A percentile compares a stretch with the other conserved stretches of the same genome.
These are phyloP conservation scores for Holothuria leucospilota DNA, from an alignment of 53 echinoderm and acorn worm species.

Conservation along the genomic window DNA sequence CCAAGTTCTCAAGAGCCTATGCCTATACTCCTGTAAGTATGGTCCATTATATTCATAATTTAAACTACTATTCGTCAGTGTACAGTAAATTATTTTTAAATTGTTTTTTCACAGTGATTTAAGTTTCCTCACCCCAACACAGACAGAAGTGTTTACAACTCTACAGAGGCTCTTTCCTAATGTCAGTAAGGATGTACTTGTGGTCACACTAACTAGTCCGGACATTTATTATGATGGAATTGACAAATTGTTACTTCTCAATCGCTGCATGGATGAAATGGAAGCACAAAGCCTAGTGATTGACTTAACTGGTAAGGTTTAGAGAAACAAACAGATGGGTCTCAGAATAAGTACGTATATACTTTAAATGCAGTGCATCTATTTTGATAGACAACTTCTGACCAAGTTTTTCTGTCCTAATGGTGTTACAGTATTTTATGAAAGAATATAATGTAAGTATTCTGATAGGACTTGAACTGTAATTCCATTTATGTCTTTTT, in stretches of 20 bases:
- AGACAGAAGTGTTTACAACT: constrained; percentile 1
- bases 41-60: too few species aligned
- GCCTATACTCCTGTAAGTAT: too few species aligned
- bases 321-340: too few species aligned
- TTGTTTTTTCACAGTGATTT: background rate
- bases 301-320: constrained; percentile 18
- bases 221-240: constrained; percentile 44
- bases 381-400: too few species aligned
- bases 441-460: too few species aligned
- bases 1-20: too few species aligned
- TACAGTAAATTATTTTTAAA: too few species aligned
- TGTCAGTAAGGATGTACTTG: constrained; percentile 15
- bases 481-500: too few species aligned
- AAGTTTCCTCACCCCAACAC: constrained; percentile 10
- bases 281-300: background rate
- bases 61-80: too few species aligned
- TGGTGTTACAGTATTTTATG: too few species aligned
- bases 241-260: constrained; percentile 55
- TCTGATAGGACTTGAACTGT: too few species aligned
- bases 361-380: background rate
- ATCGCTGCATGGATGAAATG: constrained; percentile 79
- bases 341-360: background rate
- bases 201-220: constrained; percentile 10
- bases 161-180: constrained; percentile 14
- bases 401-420: too few species aligned